Base-by-base conservation (phyloP, 1,140 invertebrate species). In the Bicyclus anynana region DNA sequence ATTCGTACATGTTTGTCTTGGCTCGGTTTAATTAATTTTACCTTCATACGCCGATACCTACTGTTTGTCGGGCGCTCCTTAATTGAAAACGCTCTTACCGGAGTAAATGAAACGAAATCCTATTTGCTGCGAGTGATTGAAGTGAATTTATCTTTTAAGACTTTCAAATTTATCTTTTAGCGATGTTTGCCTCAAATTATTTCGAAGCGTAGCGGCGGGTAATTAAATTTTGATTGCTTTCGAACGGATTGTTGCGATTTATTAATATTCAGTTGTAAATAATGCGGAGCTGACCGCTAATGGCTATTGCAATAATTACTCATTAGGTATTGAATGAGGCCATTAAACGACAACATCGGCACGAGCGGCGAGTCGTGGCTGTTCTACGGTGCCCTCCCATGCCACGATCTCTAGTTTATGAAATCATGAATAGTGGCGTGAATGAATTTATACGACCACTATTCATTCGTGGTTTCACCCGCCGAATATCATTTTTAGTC, bases 71-170 rank as follows among this genome's bases (percentile, higher is more conserved):
- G 74, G 72, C 75, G 77, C 64, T 84, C 81, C 83, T 87, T 86
- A 86, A 86, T 87, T 87, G 83, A 84, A 87, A 87, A 84, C 84
- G 78, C 83, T 85, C 80, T 85, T 84, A 80, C 77, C 74, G 78
- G 72, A 80, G 82, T 84, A 87, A 85, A 87, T 85, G 80, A 84
- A 84, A 87, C 78, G 77, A 78, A 87, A 87, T 84, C 81, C 82
- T 82, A 85, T 87, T 85, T 87, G 81, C 82, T 74, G 69, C 78
- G 73, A 82, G 73, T 87, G 84, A 87, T 84, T 87, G 80, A 84
- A 83, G 78, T 72, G 80, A 85, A 85, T 85, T 87, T 87, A 84
- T 85, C 84, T 85, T 87, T 87, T 83, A 83, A 87, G 80, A 85
- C 80, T 87, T 85, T 81, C 72, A 77, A 82, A 87, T 82, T 79